Conservation (phyloP, 2,113 vertebrate species). For the Pyxicephalus adspersus region DNA sequence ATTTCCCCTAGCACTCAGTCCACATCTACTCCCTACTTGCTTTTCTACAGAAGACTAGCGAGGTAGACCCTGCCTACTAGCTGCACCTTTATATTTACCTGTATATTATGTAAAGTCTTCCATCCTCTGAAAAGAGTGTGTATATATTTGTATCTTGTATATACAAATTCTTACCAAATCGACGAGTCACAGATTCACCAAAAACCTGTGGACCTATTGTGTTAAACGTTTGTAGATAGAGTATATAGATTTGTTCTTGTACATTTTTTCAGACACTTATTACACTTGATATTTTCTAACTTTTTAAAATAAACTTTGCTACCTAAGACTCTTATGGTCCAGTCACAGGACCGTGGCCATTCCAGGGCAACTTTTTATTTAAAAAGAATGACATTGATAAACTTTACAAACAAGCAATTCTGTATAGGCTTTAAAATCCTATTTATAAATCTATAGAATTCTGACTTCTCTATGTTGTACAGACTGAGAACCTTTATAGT, state of each 20-base stretch:
- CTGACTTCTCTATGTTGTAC: too few relatives aligned
- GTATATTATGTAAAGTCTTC: constrained; percentile 66
- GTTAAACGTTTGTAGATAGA: constrained; percentile 3
- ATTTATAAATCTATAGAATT: background rate
- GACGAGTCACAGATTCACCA: background rate
- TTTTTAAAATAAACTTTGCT: constrained; percentile 41
- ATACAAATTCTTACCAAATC: background rate
- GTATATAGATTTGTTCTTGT: constrained; percentile 26
- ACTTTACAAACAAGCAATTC: constrained; percentile 21
- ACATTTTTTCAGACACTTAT: constrained; percentile 5
- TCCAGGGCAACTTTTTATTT: background rate
- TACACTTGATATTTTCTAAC: constrained; percentile 23
- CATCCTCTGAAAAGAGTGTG: background rate
- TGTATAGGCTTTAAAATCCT: constrained; percentile 15
- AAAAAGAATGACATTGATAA: background rate
- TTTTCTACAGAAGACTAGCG: constrained; percentile 90
- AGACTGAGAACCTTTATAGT: background rate
- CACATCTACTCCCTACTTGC: constrained; percentile 93
- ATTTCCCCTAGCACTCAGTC: constrained; percentile 87
- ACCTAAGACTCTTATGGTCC: constrained; percentile 21
- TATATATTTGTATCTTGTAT: constrained; percentile 21
- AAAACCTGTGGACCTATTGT: background rate
- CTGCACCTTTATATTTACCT: too few relatives aligned
- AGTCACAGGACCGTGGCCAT: background rate
- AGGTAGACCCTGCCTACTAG: constrained; percentile 56